Percentiles rank a stretch among this genome's conserved stretches.
Conservation (phyloP, 1,140 invertebrate species). For the Ceratina australensis region DNA sequence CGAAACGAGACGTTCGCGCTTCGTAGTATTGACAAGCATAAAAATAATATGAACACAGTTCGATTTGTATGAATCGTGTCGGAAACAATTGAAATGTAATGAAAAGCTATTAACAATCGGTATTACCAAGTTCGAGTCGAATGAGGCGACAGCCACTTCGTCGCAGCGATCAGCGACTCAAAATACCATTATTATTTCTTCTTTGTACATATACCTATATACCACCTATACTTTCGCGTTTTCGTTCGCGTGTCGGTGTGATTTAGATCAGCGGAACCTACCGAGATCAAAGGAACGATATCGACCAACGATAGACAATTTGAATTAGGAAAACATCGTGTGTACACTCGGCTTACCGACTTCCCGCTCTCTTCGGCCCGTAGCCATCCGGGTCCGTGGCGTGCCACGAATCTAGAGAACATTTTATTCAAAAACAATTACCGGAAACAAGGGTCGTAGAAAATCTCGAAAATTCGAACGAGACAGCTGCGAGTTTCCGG, state of each 20-base stretch:
- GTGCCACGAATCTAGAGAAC: no score
- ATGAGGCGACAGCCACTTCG: background rate
- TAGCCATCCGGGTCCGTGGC: background rate
- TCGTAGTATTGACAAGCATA: background rate
- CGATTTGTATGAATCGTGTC: no score
- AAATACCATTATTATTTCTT: constrained; percentile 37
- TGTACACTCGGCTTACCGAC: background rate
- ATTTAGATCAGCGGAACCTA: constrained; percentile 35
- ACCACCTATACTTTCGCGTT: constrained; percentile 22
- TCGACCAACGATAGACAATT: constrained; percentile 18
- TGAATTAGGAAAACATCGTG: constrained; percentile 16
- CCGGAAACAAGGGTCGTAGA: no score
- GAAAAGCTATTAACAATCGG: background rate
- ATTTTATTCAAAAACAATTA: no score
- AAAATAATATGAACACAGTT: no score
- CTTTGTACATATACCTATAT: constrained; percentile 9
- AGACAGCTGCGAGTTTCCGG: no score
- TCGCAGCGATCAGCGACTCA: constrained; percentile 4
- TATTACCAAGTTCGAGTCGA: background rate
- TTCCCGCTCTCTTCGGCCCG: background rate
- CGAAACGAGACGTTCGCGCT: no score
- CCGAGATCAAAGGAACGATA: constrained; percentile 52
- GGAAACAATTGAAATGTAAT: no score
- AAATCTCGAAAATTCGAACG: no score
- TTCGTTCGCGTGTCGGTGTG: constrained; percentile 21